A percentile compares a stretch with the other conserved stretches of the same genome.
These are phyloP conservation scores for Dicyrtomina minuta DNA, from an alignment of 2,888 invertebrate species.

Conservation along the genomic window DNA sequence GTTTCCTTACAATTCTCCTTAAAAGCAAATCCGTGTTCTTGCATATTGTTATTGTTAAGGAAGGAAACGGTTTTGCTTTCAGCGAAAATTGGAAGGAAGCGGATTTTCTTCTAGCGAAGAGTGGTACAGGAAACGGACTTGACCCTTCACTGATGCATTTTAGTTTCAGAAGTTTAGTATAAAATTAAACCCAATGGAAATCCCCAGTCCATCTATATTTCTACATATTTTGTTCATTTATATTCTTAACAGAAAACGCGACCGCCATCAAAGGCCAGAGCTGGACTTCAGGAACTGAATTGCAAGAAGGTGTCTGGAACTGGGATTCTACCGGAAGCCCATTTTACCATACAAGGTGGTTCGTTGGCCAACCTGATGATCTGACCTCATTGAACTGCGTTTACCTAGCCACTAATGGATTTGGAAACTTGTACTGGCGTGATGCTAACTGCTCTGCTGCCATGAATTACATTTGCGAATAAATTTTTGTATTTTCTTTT, in stretches of 20 bases:
- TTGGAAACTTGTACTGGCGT: constrained; percentile 43
- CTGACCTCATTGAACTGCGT: constrained; percentile 41
- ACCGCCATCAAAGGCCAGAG: constrained; percentile 19
- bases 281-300: constrained; percentile 44
- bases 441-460: constrained; percentile 50
- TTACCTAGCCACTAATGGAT: constrained; percentile 37
- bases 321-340: constrained; percentile 41
- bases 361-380: constrained; percentile 50
- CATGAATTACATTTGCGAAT: constrained; percentile 50
- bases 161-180: no score
- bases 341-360: constrained; percentile 46
- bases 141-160: no score
- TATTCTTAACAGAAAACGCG: constrained; percentile 21
- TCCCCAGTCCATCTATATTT: neutral
- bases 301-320: constrained; percentile 45
- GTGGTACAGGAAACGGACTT: no score
- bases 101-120: no score
- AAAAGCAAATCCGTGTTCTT: no score
- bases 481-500: constrained; percentile 5
- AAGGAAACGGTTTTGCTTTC: no score
- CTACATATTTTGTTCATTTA: neutral
- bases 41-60: no score
- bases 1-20: no score
- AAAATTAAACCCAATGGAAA: no score
- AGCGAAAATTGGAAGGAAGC: no score